Evolutionary conservation across 2,888 invertebrate genomes (phyloP), one percentile per base, ranked within the genome.

Genomic region (Ceriagrion tenellum): DNA sequence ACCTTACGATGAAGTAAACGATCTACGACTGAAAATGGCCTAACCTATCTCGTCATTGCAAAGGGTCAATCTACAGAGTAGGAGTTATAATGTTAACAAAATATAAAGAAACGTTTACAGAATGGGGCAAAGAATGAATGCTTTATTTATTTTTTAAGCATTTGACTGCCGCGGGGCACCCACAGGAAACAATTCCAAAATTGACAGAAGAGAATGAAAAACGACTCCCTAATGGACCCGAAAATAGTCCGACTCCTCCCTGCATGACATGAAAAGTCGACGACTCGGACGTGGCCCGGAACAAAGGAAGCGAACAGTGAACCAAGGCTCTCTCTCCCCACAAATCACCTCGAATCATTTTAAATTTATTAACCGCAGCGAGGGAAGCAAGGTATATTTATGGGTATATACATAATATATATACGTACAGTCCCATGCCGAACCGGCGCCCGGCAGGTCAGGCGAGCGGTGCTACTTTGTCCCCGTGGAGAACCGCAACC

Each of bases 381-480:
- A 69, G 26, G 69, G 69, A 69, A 69, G 59, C 20, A 59, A 20
- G 59, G 59, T n/a, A n/a, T n/a, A n/a, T n/a, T n/a, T n/a, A n/a
- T n/a, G n/a, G n/a, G n/a, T n/a, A n/a, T n/a, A n/a, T n/a, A n/a
- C 56, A 20, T 18, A 56, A 56, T 56, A 56, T 30, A 30, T 47
- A 30, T 91, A 91, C 91, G 91, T 91, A 91, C 91, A 91, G 63
- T 91, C 91, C 91, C 91, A 91, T 91, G 91, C 4, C 40, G 91
- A 35, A 35, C 23, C 59, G 91, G 47, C 30, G 20, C 59, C 40
- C 63, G 20, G 91, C 23, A 35, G 59, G 63, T 91, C 63, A 40
- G 91, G 91, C 18, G 23, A 69, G 23, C 26, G 26, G 2, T n/a
- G n/a, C 69, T 26, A 69, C 69, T 26, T 0, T 26, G 26, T 26